A percentile compares a stretch with the other conserved stretches of the same genome.
Evolutionary conservation across 92 coral and sea anemone species (phyloP).

Genomic region (Muricea muricata): DNA sequence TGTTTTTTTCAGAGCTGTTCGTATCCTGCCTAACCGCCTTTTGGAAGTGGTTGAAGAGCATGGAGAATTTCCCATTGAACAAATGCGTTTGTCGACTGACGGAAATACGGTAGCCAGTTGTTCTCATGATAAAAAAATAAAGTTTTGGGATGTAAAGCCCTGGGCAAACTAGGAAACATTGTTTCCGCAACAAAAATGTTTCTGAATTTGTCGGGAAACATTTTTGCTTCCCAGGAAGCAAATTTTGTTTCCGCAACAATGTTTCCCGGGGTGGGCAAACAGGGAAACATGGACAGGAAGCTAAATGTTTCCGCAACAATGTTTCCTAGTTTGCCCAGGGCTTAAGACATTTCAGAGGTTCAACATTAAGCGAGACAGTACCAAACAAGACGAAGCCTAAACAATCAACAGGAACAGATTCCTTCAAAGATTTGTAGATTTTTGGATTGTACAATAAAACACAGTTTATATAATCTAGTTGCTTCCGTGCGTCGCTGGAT

Average conservation of each 20-base stretch:
- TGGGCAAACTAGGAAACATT: no score
- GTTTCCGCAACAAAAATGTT: no score
- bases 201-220: no score
- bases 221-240: no score
- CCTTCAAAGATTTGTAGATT: slow-evolving; percentile 36
- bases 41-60: slow-evolving; percentile 94
- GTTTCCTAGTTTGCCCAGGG: no score
- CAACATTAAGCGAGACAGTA: slow-evolving; percentile 58
- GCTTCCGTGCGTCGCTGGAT: no score
- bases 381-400: not conserved
- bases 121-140: slow-evolving; percentile 92
- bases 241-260: no score
- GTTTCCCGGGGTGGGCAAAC: no score
- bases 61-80: slow-evolving; percentile 91
- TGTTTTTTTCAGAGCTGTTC: slow-evolving; percentile 85
- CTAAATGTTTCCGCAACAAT: no score
- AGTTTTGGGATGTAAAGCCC: slow-evolving; percentile 95
- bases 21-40: slow-evolving; percentile 90
- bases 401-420: slow-evolving; percentile 1
- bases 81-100: slow-evolving; percentile 84
- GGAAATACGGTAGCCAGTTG: slow-evolving; percentile 89
- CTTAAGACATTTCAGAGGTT: slow-evolving; percentile 72
- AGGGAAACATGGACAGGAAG: no score
- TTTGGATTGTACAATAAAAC: not conserved
- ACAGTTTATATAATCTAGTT: no score